Conservation (phyloP, 2,797 vertebrate genomes). For the Avahi laniger region DNA sequence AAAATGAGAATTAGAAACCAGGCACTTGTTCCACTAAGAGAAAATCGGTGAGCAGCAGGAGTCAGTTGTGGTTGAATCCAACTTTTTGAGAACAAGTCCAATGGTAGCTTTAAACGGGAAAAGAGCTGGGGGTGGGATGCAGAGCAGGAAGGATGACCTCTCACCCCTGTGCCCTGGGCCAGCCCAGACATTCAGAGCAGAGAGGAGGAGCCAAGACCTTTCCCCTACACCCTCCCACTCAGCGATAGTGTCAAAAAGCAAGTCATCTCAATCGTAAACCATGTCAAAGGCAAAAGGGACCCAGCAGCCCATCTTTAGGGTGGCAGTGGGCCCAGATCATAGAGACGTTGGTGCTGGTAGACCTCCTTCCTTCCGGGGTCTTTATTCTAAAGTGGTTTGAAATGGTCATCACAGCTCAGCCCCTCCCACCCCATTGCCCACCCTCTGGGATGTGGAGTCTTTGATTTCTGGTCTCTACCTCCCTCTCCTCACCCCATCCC, state of each 20-base stretch:
- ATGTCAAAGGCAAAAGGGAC: not conserved
- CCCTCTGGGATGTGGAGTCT: not conserved
- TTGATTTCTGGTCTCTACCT: not conserved
- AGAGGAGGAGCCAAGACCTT: not conserved
- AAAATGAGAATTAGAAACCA: not conserved
- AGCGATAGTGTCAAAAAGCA: not conserved
- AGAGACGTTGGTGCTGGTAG: not conserved
- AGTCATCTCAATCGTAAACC: not conserved
- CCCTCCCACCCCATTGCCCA: no score
- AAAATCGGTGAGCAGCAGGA: not conserved
- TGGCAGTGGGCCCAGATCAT: not conserved
- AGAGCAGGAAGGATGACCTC: not conserved
- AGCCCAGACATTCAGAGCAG: not conserved
- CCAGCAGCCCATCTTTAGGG: not conserved
- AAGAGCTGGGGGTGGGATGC: not conserved
- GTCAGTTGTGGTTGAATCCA: not conserved
- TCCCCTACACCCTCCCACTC: not conserved
- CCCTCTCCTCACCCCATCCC: not conserved
- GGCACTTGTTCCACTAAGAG: not conserved
- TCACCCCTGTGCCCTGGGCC: not conserved
- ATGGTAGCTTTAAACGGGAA: not conserved
- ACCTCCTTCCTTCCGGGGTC: not conserved
- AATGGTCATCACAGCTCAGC: not conserved
- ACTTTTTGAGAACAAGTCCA: not conserved
- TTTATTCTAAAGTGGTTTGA: not conserved